Evolutionary conservation across 2,888 invertebrate genomes (phyloP).

Genomic region (Mesorhabditis spiculigera): DNA sequence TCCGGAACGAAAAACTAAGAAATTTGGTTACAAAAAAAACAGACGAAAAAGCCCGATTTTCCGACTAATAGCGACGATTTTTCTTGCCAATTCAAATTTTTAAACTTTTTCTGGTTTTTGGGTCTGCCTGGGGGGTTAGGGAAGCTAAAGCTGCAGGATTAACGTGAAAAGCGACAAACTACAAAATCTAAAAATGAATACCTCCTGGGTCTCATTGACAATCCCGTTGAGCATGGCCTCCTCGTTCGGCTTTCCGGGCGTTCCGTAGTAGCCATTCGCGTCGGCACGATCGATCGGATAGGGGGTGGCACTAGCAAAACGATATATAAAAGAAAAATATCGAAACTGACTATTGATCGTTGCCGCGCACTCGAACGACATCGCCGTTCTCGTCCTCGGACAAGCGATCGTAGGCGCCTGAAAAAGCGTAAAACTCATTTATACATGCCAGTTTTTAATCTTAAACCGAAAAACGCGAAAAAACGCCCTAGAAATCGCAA

Average conservation of each 20-base stretch:
- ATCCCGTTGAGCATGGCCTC: constrained; percentile 3
- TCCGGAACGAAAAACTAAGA: background rate
- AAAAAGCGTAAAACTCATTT: background rate
- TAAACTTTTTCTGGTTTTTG: too few relatives aligned
- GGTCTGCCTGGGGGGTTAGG: too few relatives aligned
- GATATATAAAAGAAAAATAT: background rate
- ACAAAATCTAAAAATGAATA: background rate
- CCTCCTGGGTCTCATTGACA: background rate
- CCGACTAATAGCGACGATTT: too few relatives aligned
- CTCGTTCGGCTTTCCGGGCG: background rate
- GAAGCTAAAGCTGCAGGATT: too few relatives aligned
- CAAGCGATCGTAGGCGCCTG: background rate
- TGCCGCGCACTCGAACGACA: background rate
- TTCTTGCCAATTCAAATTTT: too few relatives aligned
- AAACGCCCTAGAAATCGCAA: background rate
- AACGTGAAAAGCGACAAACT: too few relatives aligned
- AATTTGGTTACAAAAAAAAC: background rate
- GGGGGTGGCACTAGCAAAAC: background rate
- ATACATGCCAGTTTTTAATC: background rate
- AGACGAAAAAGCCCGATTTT: background rate
- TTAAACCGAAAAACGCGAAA: background rate
- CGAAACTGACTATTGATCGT: background rate
- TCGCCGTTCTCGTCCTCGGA: constrained; percentile 4
- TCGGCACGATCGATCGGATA: background rate
- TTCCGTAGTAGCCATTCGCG: background rate